Evolutionary conservation across 2,797 vertebrate species (phyloP), one percentile per base, ranked within the genome.

Genomic region (Emys orbicularis): DNA sequence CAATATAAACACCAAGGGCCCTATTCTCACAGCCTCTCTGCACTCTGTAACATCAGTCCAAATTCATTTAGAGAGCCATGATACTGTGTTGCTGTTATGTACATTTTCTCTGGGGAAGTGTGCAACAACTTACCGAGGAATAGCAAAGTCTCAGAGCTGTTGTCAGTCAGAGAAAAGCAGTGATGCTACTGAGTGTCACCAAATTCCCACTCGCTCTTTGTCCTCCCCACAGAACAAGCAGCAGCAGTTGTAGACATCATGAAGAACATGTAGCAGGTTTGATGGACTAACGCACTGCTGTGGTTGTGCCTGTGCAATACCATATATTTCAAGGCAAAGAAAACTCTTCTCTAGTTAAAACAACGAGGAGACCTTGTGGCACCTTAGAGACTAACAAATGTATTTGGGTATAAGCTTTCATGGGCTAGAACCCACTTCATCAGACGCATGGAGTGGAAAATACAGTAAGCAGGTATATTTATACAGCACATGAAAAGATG

Each of bases 11-110:
- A 85, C 18, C 79, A 13, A 57, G n/a, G 8, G 57, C 12, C 72
- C 88, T 91, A 31, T 53, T 83, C 92, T 77, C 15, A 49, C 13
- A 47, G 44, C 25, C 27, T 49, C 27, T 31, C 74, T 89, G 47
- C 84, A 95, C 57, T 84, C 41, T 94, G 88, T 91, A 34, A 94
- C 53, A 95, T 91, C 86, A 93, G 72, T 54, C 86, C 84, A 86
- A 54, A 93, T 94, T 87, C 47, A 50, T 44, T 72, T 9, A 50
- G 87, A 27, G 95, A 90, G 47, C 44, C 27, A 49, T 49, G 44
- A 77, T 84, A 44, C 88, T 74, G 90, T 87, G 79, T 91, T 91
- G 37, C 5, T 90, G 41, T 88, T 92, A 65, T 25, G 6, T 81
- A 56, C 77, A 12, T 77, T 79, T 25, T 90, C 57, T 53, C 88